phyloP scores from a whole-genome alignment of 2,113 vertebrate genomes.

The Chaetodon auriga region DNA sequence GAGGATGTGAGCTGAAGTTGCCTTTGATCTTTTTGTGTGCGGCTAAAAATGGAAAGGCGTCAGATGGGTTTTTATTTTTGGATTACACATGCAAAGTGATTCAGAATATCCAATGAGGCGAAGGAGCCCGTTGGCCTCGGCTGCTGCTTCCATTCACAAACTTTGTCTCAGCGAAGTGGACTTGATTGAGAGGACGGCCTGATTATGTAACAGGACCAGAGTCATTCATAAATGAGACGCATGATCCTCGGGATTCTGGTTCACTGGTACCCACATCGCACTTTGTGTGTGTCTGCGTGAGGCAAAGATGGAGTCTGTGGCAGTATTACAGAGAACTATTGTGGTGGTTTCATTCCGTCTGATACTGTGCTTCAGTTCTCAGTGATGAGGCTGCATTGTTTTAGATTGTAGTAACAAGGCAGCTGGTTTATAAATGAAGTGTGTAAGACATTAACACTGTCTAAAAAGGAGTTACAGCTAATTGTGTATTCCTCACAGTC shows the following conservation, averaged over 20 bases:
- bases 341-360: background rate
- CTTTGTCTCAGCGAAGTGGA: conserved; percentile 59
- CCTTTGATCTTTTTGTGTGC: conserved; percentile 52
- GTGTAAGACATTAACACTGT: background rate
- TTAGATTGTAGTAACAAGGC: background rate
- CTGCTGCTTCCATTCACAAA: conserved; percentile 75
- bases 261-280: conserved; percentile 36
- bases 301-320: background rate
- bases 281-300: conserved; percentile 1
- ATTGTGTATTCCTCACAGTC: background rate
- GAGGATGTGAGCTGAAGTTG: conserved; percentile 22
- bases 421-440: background rate
- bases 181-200: conserved; percentile 53
- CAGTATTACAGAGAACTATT: conserved; percentile 1
- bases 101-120: conserved; percentile 64
- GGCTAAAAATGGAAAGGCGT: conserved; percentile 60
- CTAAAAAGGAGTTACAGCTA: background rate
- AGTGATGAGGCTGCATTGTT: background rate
- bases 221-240: conserved; percentile 68
- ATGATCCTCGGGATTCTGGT: conserved; percentile 58
- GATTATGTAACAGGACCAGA: conserved; percentile 68
- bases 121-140: conserved; percentile 46
- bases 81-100: conserved; percentile 59
- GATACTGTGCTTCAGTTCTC: conserved; percentile 9
- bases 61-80: conserved; percentile 54